Evolutionary conservation across 2,797 vertebrate species (phyloP), one percentile per base, ranked within the genome.

Genomic region (Rhabdomys pumilio): DNA sequence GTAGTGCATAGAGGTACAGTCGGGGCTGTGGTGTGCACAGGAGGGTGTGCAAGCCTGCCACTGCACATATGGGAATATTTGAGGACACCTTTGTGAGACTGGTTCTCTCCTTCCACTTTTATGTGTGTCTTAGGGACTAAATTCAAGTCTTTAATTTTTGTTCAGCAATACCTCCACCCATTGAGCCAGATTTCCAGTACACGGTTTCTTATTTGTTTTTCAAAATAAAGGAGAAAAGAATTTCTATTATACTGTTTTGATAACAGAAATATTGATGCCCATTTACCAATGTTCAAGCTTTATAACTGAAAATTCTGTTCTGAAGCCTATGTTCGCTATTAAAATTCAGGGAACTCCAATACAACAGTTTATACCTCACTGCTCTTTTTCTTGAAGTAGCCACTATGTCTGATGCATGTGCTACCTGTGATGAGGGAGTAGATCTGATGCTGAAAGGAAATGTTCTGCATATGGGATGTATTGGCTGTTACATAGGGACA

Each of bases 311-410:
- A 26, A 41, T 85, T 57, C 53, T 44, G 8, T 75, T 76, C 82
- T 77, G 85, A 67, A 86, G 24, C 34, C 41, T 50, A 50, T 26
- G 44, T 6, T 38, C 2, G 73, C 67, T 38, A 1, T 73, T 92
- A 75, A 96, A 91, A 84, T 57, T 34, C 26, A 69, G 19, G 61
- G 17, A 94, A 75, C 44, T 92, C 41, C 76, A 5, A 2, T 95
- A 76, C 29, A 81, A 86, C 47, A 94, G 11, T 72, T 77, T 91
- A 77, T 31, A 41, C 0, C 55, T 82, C 20, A 29, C 34, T 91
- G 3, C 3, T 79, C n/a, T 24, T 94, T 57, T 93, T 86, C 79
- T 82, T 90, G 24, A 79, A 57, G 14, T 26, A 82, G 26, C 38
- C 57, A 41, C 24, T n/a, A n/a, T 13, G 15, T 53, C 59, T 67